Evolutionary conservation across 2,113 vertebrate genomes (phyloP), one percentile per base, ranked within the genome.

Genomic region (Ptilonorhynchus violaceus): DNA sequence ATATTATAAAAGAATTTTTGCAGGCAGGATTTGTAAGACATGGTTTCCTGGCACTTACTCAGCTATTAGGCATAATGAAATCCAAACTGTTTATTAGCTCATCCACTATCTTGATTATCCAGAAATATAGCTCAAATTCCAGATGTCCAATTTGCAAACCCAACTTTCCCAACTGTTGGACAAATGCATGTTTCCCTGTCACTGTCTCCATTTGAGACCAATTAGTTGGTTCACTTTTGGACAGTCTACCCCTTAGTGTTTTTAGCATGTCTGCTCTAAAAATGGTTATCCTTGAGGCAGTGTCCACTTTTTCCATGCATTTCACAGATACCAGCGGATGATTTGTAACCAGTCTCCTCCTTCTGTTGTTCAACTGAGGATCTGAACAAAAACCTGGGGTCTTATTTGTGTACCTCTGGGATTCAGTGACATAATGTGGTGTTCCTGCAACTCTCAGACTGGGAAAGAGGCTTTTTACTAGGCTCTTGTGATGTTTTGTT

Each of bases 81-180:
- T 91, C 84, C 91, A 93, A 97, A 79, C 87, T 93, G 74, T 95
- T 96, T 95, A 94, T 96, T 97, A 97, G 93, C 81, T 96, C 84
- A 95, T 94, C 95, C 46, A 93, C 87, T 87, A 92, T 96, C 91
- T 94, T 24, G 7, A 89, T 89, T 93, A 87, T 76, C 84, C 94
- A 96, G 74, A 97, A 91, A 95, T 82, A 73, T 76, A 96, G 89
- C 89, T 96, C 74, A 69, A 69, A 95, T 92, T 96, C 94, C 95
- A 96, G 91, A 96, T 91, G 95, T 95, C 84, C 58, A 89, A 82
- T 96, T 96, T 94, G 60, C 77, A 96, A 93, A 81, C 91, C 56
- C 15, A 91, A 22, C 50, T 95, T 95, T 96, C 87, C 84, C 84
- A 89, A 95, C 93, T 92, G 69, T 64, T 95, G 89, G 84, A 94